Conservation (phyloP, 2,888 invertebrate species). For the Hyppa rectilinea region DNA sequence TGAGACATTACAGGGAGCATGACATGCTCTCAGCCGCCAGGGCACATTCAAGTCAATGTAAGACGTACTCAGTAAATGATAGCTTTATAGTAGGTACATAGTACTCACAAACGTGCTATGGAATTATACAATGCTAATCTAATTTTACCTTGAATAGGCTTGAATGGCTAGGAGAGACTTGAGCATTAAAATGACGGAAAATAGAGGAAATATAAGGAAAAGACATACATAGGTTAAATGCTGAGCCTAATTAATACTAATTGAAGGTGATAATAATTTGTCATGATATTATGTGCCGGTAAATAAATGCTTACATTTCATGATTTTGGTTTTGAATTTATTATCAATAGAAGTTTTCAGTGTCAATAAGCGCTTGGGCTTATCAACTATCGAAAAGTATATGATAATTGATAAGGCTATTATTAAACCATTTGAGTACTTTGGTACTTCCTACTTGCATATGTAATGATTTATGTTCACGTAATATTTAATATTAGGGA, state of each 20-base stretch:
- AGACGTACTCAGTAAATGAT: no score
- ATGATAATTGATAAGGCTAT: slow-evolving; percentile 19
- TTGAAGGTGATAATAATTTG: not conserved
- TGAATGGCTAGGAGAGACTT: not conserved
- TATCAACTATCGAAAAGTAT: not conserved
- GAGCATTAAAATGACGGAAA: not conserved
- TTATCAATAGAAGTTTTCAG: not conserved
- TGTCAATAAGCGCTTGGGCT: not conserved
- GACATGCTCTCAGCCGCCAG: no score
- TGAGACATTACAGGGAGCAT: no score
- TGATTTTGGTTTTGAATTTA: not conserved
- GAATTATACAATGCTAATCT: no score
- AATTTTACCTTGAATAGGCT: no score
- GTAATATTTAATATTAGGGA: no score
- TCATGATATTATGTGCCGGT: no score
- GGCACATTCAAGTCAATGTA: no score
- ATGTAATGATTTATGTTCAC: no score
- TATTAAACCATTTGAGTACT: not conserved
- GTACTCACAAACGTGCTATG: no score
- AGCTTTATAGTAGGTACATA: no score
- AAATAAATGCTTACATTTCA: not conserved
- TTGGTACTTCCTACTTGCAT: not conserved
- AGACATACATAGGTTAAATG: not conserved
- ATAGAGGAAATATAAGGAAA: not conserved
- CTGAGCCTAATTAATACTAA: not conserved